A percentile compares a stretch with the other conserved stretches of the same genome.
Evolutionary conservation across 2,888 invertebrate species (phyloP).

Genomic region (Dendrolimus houi): DNA sequence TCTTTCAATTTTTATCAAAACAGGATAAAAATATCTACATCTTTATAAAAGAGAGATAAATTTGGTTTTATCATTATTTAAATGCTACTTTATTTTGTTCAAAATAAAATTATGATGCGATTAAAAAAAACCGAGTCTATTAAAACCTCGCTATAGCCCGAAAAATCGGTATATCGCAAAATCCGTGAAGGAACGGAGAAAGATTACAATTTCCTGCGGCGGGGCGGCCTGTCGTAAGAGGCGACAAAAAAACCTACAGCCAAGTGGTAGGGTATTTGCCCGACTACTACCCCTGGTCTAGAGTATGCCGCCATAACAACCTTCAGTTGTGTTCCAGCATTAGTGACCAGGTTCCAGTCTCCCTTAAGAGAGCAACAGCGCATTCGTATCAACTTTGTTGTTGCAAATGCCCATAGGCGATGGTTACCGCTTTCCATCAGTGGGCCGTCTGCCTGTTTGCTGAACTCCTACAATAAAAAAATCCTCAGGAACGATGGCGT

Average conservation of each 20-base stretch:
- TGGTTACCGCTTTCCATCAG: not conserved
- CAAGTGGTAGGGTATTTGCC: not conserved
- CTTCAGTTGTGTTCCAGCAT: not conserved
- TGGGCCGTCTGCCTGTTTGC: not conserved
- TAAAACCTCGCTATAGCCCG: too few relatives aligned
- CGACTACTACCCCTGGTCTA: not conserved
- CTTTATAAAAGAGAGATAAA: too few relatives aligned
- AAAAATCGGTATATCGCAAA: too few relatives aligned
- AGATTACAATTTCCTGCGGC: not conserved
- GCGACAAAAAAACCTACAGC: not conserved
- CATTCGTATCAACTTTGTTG: not conserved
- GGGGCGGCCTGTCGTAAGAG: not conserved
- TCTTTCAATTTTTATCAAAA: too few relatives aligned
- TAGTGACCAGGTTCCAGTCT: not conserved
- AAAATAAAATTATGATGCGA: too few relatives aligned
- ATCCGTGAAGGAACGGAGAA: not conserved
- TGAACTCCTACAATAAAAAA: not conserved
- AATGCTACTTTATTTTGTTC: too few relatives aligned
- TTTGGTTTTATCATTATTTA: too few relatives aligned
- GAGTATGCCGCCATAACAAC: not conserved
- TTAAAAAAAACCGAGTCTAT: too few relatives aligned
- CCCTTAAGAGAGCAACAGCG: not conserved
- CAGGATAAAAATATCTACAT: too few relatives aligned
- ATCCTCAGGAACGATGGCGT: not conserved
- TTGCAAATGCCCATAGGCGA: not conserved